Percentiles rank a stretch among this genome's conserved stretches.
Conservation (phyloP, 2,888 invertebrate genomes). For the Orthosia incerta region DNA sequence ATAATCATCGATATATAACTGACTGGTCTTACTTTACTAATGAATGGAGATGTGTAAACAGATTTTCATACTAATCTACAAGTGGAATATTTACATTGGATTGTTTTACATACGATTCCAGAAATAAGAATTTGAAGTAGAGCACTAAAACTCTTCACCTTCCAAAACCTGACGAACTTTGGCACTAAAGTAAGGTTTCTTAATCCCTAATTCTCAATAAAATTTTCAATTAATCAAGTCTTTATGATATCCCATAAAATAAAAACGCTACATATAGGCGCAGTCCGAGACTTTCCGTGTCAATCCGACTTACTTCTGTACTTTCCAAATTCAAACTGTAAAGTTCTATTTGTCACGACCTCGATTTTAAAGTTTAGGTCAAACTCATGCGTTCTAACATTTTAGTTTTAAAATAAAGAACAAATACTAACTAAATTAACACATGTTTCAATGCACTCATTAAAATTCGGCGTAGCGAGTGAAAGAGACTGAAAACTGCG, state of each 20-base stretch:
- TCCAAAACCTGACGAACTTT: not conserved
- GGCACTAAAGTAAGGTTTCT: no score
- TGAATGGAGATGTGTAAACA: slow-evolving; percentile 1
- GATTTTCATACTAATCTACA: not conserved
- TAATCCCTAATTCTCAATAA: not conserved
- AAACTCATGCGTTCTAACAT: not conserved
- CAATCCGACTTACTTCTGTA: slow-evolving; percentile 6
- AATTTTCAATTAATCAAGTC: not conserved
- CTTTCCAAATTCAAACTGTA: slow-evolving; percentile 40
- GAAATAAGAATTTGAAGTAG: not conserved
- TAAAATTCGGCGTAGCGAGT: not conserved
- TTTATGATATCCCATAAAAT: not conserved
- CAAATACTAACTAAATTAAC: not conserved
- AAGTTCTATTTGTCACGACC: slow-evolving; percentile 28
- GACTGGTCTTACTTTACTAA: not conserved
- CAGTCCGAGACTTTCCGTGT: not conserved
- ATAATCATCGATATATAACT: slow-evolving; percentile 27
- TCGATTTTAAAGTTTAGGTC: slow-evolving; percentile 19
- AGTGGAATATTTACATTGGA: not conserved
- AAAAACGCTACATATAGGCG: not conserved
- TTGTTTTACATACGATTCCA: not conserved
- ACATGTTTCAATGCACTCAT: not conserved
- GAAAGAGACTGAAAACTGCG: not conserved
- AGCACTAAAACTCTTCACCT: not conserved
- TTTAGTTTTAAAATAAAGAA: not conserved